phyloP scores from a whole-genome alignment of 2,797 vertebrate species.

The Leptatherina wallacei region DNA sequence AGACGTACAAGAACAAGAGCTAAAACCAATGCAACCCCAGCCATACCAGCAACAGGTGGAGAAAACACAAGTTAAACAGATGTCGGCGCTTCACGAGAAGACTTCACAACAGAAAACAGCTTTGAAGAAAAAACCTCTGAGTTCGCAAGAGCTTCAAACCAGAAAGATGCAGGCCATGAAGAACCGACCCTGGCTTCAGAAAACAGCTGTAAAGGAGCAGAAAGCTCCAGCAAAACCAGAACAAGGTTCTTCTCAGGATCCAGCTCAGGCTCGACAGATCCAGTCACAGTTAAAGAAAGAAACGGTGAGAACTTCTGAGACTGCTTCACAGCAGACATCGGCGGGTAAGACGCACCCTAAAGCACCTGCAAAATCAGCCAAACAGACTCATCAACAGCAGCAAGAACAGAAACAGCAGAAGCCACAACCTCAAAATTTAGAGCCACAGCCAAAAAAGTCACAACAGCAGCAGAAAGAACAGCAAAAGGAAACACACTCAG shows the following conservation, averaged over 20 bases:
- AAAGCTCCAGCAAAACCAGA: conserved; percentile 25
- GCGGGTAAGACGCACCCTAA: conserved; percentile 19
- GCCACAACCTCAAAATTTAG: conserved; percentile 3
- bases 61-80: conserved; percentile 35
- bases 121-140: conserved; percentile 47
- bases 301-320: conserved; percentile 8
- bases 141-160: conserved; percentile 61
- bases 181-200: conserved; percentile 84
- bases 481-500: conserved; percentile 21
- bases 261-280: conserved; percentile 19
- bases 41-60: conserved; percentile 13
- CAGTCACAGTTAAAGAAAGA: conserved; percentile 33
- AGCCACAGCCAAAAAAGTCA: conserved; percentile 4
- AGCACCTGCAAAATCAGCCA: neutral
- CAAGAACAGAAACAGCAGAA: conserved; percentile 30
- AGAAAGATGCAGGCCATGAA: conserved; percentile 73
- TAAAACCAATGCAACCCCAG: conserved; percentile 10
- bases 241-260: conserved; percentile 27
- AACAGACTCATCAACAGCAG: conserved; percentile 18
- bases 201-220: conserved; percentile 41
- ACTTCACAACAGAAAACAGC: conserved; percentile 37
- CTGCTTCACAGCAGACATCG: conserved; percentile 30
- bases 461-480: neutral
- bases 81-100: conserved; percentile 29
- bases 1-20: conserved; percentile 11